Evolutionary conservation across 1,140 invertebrate species (phyloP).

Genomic region (Nixonia krombeini): DNA sequence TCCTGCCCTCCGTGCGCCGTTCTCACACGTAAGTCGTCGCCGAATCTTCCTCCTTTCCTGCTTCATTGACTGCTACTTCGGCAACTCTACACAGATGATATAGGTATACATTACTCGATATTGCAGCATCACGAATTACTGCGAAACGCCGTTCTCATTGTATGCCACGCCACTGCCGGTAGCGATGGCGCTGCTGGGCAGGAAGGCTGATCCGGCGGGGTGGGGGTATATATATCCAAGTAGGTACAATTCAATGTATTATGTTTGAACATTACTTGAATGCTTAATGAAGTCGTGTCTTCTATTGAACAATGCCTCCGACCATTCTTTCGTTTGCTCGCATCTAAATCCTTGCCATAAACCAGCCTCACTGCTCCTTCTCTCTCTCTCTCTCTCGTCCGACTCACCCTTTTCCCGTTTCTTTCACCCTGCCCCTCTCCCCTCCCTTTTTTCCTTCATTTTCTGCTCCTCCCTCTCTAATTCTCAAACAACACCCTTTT

Average conservation of each 20-base stretch:
- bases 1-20: no score
- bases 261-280: constrained; percentile 68
- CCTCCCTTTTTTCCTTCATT: constrained; percentile 18
- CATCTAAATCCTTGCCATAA: constrained; percentile 44
- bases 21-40: no score
- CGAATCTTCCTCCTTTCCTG: constrained; percentile 26
- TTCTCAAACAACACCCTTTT: constrained; percentile 29
- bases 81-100: constrained; percentile 43
- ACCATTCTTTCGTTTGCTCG: constrained; percentile 52
- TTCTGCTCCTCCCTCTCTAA: no score
- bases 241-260: constrained; percentile 51
- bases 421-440: constrained; percentile 27
- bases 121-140: constrained; percentile 60
- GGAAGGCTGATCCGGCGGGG: constrained; percentile 14
- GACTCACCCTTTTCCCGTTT: no score
- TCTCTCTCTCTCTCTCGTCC: constrained; percentile 30
- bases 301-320: constrained; percentile 67
- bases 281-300: constrained; percentile 68
- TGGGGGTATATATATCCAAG: constrained; percentile 25
- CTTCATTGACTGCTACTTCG: constrained; percentile 40
- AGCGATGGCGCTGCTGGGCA: constrained; percentile 15
- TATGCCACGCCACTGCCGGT: constrained; percentile 42
- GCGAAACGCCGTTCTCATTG: constrained; percentile 61
- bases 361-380: constrained; percentile 29
- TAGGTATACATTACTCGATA: constrained; percentile 66